Conservation (phyloP, 2,113 vertebrate species). For the Nematolebias whitei region DNA sequence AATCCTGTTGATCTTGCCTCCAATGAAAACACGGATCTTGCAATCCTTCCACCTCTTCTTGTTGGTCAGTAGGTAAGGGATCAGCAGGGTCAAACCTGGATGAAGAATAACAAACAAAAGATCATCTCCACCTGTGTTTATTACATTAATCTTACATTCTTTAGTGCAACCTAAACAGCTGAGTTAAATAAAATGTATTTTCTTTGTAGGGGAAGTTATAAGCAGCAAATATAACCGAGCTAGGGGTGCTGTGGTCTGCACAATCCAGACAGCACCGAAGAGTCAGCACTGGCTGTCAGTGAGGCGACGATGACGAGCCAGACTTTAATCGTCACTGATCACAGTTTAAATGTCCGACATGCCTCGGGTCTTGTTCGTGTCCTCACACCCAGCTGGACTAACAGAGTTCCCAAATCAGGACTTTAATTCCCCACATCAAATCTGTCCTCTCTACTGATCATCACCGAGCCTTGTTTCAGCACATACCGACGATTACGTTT, state of each 20-base stretch:
- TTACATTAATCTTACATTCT: not conserved
- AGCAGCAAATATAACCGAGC: not conserved
- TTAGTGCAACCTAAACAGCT: no score
- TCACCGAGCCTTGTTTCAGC: not conserved
- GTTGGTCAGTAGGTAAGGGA: conserved; percentile 95
- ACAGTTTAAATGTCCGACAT: not conserved
- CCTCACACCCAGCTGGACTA: not conserved
- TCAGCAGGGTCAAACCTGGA: conserved; percentile 91
- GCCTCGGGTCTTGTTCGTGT: conserved; percentile 8
- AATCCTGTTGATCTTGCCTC: conserved; percentile 94
- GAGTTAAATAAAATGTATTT: no score
- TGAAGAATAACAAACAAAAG: not conserved
- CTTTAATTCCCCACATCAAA: not conserved
- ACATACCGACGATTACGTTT: no score
- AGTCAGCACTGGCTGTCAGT: not conserved
- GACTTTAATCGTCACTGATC: conserved; percentile 13
- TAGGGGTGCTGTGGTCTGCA: not conserved
- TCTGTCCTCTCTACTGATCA: not conserved
- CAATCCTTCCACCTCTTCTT: conserved; percentile 86
- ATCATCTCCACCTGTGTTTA: not conserved
- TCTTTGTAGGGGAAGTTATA: not conserved
- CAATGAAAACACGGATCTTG: conserved; percentile 83
- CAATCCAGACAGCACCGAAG: not conserved
- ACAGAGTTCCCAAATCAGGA: not conserved
- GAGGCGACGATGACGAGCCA: conserved; percentile 2